phyloP scores from a whole-genome alignment of 1,140 invertebrate species.

The Lasaia peninsularis region DNA sequence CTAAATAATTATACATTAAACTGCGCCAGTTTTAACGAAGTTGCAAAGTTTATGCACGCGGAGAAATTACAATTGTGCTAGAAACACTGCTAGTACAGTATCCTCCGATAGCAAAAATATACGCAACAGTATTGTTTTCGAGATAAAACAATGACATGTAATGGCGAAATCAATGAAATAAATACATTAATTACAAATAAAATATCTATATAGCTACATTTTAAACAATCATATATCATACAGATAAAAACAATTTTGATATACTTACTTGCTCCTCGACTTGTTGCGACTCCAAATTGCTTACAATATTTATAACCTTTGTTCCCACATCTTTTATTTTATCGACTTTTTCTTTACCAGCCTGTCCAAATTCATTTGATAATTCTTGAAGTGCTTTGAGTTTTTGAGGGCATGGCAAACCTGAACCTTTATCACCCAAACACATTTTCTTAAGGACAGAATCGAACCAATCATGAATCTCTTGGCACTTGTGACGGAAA shows the following conservation, averaged over 20 bases:
- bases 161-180: too few species aligned
- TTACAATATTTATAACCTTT: slow-evolving; percentile 87
- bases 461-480: slow-evolving; percentile 89
- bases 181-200: too few species aligned
- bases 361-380: slow-evolving; percentile 81
- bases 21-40: too few species aligned
- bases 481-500: slow-evolving; percentile 85
- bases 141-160: too few species aligned
- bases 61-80: too few species aligned
- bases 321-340: slow-evolving; percentile 83
- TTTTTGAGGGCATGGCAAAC: slow-evolving; percentile 89
- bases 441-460: slow-evolving; percentile 87
- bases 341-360: slow-evolving; percentile 82
- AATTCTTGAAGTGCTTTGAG: slow-evolving; percentile 82
- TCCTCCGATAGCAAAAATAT: too few species aligned
- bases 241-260: neutral
- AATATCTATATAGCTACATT: too few species aligned
- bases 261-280: slow-evolving; percentile 88
- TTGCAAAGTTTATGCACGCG: too few species aligned
- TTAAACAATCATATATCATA: neutral
- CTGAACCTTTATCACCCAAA: slow-evolving; percentile 88
- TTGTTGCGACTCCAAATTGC: slow-evolving; percentile 92
- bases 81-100: too few species aligned
- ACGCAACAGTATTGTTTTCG: too few species aligned
- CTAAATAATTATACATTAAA: too few species aligned